Percentiles rank a stretch among this genome's conserved stretches.
These are phyloP conservation scores for Apotomis capreana DNA, from an alignment of 2,888 invertebrate species.

Conservation along the genomic window DNA sequence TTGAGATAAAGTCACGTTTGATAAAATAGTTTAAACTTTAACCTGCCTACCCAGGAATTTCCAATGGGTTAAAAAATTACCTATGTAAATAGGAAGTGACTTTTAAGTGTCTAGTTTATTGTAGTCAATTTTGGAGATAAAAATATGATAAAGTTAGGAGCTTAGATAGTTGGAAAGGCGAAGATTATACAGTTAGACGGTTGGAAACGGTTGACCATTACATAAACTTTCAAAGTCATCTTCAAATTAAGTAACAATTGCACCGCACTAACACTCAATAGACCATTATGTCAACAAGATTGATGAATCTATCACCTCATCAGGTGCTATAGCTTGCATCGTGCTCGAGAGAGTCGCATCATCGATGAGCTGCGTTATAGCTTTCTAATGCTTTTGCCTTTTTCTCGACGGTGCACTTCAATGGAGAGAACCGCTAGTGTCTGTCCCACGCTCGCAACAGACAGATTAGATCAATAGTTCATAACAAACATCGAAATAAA, in stretches of 20 bases:
- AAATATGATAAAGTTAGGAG: no score
- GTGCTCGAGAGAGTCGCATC: constrained; percentile 19
- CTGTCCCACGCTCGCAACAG: constrained; percentile 15
- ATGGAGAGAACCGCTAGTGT: constrained; percentile 15
- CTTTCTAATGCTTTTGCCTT: constrained; percentile 39
- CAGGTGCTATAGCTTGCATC: constrained; percentile 14
- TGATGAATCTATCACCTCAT: constrained; percentile 18
- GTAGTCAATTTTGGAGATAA: no score
- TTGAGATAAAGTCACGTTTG: no score
- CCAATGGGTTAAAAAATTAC: no score
- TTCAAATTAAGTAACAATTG: neutral
- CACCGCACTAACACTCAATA: neutral
- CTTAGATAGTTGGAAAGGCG: no score
- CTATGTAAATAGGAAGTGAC: no score
- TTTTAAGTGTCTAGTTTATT: no score
- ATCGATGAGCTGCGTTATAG: constrained; percentile 4
- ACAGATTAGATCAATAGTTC: constrained; percentile 1
- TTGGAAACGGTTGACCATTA: no score
- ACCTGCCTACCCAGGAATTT: no score
- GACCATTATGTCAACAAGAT: constrained; percentile 1
- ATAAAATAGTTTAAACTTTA: no score
- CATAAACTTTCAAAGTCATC: neutral
- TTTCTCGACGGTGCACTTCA: constrained; percentile 20
- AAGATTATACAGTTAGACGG: no score
- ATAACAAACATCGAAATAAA: neutral